Base-by-base conservation (phyloP, 53 echinoderm and acorn worm genomes). In the Hippasteria phrygiana region DNA sequence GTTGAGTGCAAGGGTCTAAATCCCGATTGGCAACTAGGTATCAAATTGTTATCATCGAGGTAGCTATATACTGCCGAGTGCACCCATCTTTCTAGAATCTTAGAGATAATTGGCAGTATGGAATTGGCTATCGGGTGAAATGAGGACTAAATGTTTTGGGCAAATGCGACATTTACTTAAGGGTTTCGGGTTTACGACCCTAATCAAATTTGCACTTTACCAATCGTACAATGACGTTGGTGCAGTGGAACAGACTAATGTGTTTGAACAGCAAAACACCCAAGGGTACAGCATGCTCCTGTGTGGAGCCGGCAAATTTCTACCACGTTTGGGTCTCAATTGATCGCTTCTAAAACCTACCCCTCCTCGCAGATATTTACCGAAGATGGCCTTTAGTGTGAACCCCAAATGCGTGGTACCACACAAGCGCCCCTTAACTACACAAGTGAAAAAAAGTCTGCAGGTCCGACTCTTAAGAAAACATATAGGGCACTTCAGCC, bases 261-360 rank as follows among this genome's bases (percentile, higher is more conserved):
- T n/a, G 59, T 79, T 79, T 79, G 54, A 38, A 37, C 3, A 40
- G 62, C 14, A 56, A 27, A 22, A 27, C 41, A 79, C 41, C 79
- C 13, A 59, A 17, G 59, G 79, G 79, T 79, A 79, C 37, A 13
- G 62, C 40, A 62, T 79, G 79, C 39, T 55, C 41, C 42, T 62
- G n/a, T n/a, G 13, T 17, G 35, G 22, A 62, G 38, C 34, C 29
- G 36, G 79, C 37, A 27, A 79, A 79, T 56, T 55, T 55, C 62
- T 35, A n/a, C 56, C 35, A 36, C 33, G 37, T 28, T 79, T 20
- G 40, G 38, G 37, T 11, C 11, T 13, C n/a, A 16, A 76, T 76
- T 76, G 79, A 79, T 79, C 79, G 79, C 79, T 22, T 55, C 38
- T 79, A 79, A 79, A 62, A 62, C 39, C 59, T 38, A 22, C 22